Percentiles rank a stretch among this genome's conserved stretches.
phyloP scores from a whole-genome alignment of 2,113 vertebrate species.

The Thunnus thynnus region DNA sequence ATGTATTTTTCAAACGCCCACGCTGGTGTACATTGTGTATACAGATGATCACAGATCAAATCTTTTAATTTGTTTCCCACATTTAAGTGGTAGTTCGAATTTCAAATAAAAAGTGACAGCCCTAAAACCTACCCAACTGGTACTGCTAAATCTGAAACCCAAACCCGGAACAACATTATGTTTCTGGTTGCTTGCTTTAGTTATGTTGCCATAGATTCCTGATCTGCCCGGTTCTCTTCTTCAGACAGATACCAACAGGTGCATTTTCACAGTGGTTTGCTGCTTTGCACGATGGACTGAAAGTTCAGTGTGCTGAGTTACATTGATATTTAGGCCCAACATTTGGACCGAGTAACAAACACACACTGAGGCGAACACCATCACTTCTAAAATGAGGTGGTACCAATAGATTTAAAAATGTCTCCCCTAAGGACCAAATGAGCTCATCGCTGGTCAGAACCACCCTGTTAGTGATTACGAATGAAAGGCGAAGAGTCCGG shows the following conservation, averaged over 20 bases:
- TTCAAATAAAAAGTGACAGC: constrained; percentile 31
- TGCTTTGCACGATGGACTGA: background rate
- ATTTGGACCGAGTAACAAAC: constrained; percentile 3
- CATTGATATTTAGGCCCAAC: background rate
- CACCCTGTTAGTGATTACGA: constrained; percentile 32
- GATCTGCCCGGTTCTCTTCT: background rate
- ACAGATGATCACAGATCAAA: background rate
- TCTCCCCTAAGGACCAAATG: constrained; percentile 29
- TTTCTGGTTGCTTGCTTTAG: constrained; percentile 3
- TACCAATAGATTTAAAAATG: constrained; percentile 41
- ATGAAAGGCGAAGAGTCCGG: constrained; percentile 54
- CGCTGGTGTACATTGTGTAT: too few relatives aligned
- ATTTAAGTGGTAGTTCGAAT: background rate
- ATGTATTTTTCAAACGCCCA: too few relatives aligned
- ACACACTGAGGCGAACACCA: constrained; percentile 16
- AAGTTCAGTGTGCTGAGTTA: background rate
- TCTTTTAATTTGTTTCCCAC: background rate
- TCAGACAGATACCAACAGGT: constrained; percentile 26
- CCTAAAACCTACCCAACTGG: background rate
- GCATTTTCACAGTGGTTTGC: background rate
- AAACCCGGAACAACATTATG: background rate
- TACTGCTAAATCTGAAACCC: constrained; percentile 13
- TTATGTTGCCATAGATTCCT: constrained; percentile 15
- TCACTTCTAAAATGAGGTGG: constrained; percentile 27
- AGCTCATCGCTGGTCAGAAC: constrained; percentile 57